Evolutionary conservation across 2,113 vertebrate species (phyloP), one percentile per base, ranked within the genome.

Genomic region (Deroptyus accipitrinus): DNA sequence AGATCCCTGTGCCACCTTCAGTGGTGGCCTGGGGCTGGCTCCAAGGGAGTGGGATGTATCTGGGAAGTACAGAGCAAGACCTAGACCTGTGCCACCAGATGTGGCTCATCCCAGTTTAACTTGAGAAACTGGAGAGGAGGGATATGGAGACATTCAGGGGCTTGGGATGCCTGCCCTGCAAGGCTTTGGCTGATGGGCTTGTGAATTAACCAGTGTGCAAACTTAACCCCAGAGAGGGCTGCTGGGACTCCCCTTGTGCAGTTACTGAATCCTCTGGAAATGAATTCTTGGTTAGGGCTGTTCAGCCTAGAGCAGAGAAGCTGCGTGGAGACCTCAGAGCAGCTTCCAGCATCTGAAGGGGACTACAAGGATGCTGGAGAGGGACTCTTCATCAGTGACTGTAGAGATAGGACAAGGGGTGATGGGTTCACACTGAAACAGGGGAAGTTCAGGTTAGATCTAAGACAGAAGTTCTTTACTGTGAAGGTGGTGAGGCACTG

Each of bases 11-110:
- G 59, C 11, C n/a, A 52, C 6, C 5, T 22, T 57, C 30, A 16
- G 41, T 48, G 23, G 13, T 57, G 35, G 44, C 27, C 33, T 42
- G 20, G 54, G 39, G 23, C 49, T 57, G 41, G 41, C 49, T 70
- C 4, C 0, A 3, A 46, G n/a, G 33, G 49, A 44, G 16, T 4
- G 13, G 20, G 24, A 57, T 35, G 11, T 6, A 7, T 19, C 2
- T 41, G 84, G 63, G 44, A 48, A 72, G 22, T 7, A 44, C 28
- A 44, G 77, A 81, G 20, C n/a, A 84, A 81, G 44, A 84, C 30
- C 41, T 81, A 44, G 24, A 37, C 23, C 22, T 61, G 44, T 84
- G 10, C 39, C 59, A 17, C 11, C 35, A 59, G 66, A 37, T 25
- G 19, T 28, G 42, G 9, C 33, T 51, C 57, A 64, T 68, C 17